A percentile compares a stretch with the other conserved stretches of the same genome.
phyloP scores from a whole-genome alignment of 2,888 invertebrate species.

The Yponomeuta cagnagella region DNA sequence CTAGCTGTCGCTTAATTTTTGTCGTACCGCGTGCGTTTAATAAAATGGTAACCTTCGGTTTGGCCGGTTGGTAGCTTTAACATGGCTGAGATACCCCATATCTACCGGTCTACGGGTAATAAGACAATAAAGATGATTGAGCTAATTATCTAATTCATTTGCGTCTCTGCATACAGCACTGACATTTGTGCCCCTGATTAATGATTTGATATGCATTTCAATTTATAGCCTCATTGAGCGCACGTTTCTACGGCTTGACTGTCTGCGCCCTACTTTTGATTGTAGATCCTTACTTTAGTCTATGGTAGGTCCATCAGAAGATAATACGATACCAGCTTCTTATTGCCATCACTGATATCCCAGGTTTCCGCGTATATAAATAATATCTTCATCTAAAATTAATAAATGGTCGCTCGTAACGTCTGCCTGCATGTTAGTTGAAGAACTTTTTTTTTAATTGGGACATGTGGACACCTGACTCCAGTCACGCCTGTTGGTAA shows the following conservation, averaged over 20 bases:
- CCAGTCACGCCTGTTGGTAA: too few species aligned
- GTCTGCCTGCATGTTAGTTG: too few species aligned
- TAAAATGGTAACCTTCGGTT: background rate
- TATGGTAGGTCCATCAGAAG: background rate
- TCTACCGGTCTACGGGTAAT: background rate
- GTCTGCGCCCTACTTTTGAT: slow-evolving; percentile 1
- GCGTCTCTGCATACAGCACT: slow-evolving; percentile 46
- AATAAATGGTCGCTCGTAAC: too few species aligned
- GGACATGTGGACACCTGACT: too few species aligned
- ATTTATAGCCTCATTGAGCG: slow-evolving; percentile 41
- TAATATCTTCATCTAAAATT: too few species aligned
- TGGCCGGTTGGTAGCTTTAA: background rate
- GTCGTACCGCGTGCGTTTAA: background rate
- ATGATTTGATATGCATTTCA: slow-evolving; percentile 59
- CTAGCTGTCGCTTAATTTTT: too few species aligned
- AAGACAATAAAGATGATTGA: background rate
- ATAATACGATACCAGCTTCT: background rate
- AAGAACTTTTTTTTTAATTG: too few species aligned
- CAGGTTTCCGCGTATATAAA: too few species aligned
- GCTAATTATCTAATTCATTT: slow-evolving; percentile 41
- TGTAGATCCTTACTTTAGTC: too few species aligned
- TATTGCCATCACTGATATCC: background rate
- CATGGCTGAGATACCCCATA: background rate
- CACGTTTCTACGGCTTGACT: background rate
- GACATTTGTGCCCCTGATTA: slow-evolving; percentile 55